phyloP scores from a whole-genome alignment of 2,113 vertebrate species.

The Xenopus tropicalis region UCB_Xtro_10.0 CM004446.2:120798501-120799000 shows the following conservation, averaged over 20 bases:
- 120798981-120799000: too few species aligned
- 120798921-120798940: constrained; percentile 9
- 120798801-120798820: constrained; percentile 1
- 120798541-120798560: too few species aligned
- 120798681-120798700: constrained; percentile 13
- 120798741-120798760: constrained; percentile 16
- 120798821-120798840: constrained; percentile 24
- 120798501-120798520: too few species aligned
- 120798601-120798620: neutral
- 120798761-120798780: constrained; percentile 23
- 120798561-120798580: neutral
- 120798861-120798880: constrained; percentile 4
- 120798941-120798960: neutral
- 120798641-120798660: constrained; percentile 8
- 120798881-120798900: constrained; percentile 33
- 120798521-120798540: too few species aligned
- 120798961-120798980: neutral
- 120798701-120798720: neutral
- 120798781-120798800: constrained; percentile 30
- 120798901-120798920: constrained; percentile 21
- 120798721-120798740: constrained; percentile 31
- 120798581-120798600: constrained; percentile 24
- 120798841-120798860: constrained; percentile 11
- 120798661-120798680: constrained; percentile 4
- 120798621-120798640: constrained; percentile 19